Evolutionary conservation across 1,140 invertebrate genomes (phyloP), one percentile per base, ranked within the genome.

Genomic region (Drosophila nebulosa): DNA sequence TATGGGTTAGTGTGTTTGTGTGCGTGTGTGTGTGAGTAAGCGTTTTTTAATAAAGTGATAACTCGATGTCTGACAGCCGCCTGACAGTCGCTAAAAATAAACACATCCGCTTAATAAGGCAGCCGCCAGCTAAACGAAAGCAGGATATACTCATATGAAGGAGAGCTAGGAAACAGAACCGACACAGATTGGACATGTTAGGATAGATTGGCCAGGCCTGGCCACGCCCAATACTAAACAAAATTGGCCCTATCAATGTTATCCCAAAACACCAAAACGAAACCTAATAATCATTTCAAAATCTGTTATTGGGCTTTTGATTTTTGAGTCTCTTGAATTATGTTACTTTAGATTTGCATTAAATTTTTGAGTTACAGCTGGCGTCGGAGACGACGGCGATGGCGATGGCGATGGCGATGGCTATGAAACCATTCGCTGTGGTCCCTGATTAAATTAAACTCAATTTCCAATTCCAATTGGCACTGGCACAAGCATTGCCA

Each of bases 31-130:
- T 69, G 76, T 79, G 76, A 79, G 76, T 79, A 83, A 83, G 79
- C 79, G 79, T 74, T 83, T 83, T 83, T 83, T 83, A 83, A 83
- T 83, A 83, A 83, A 83, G 79, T 83, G 79, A 83, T 81, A 81
- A 83, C 79, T 78, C 83, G 79, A 78, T 78, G 79, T 64, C 70
- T 66, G 74, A 83, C 79, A 78, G 72, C 64, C 57, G 72, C 64
- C 72, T 74, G 72, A 74, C 71, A 74, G 76, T 78, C 68, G 66
- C 79, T 74, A 78, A 78, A 83, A 83, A 83, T 83, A 83, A 78
- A 85, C 64, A 75, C 69, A 85, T 65, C 63, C 62, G 66, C 63
- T 70, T 74, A 74, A 69, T 79, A 79, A 79, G 74, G 68, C 64
- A 76, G 72, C 51, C 51, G 62, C 36, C 51, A 72, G 55, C 21